Evolutionary conservation across 35 echinoderm and acorn worm species (phyloP).

Genomic region (Acanthaster planci): DNA sequence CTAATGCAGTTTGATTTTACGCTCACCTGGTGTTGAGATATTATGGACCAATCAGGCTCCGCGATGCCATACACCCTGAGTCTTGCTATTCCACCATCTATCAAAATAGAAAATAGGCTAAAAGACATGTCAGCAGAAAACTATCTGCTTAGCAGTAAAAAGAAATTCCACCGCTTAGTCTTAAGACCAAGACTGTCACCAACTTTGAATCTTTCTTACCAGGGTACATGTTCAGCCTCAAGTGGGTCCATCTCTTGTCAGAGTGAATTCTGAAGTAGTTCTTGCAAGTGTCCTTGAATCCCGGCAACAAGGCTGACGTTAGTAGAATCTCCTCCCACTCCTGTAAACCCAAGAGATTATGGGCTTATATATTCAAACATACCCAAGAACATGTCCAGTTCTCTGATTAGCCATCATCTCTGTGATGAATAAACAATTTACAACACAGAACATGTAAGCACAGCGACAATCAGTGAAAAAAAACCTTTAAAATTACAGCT

Average conservation of each 20-base stretch:
- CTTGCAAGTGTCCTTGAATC: constrained; percentile 55
- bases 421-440: too few relatives aligned
- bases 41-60: constrained; percentile 44
- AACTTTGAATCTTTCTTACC: constrained; percentile 23
- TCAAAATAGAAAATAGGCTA: not conserved
- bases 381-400: too few relatives aligned
- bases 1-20: not conserved
- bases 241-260: constrained; percentile 61
- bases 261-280: constrained; percentile 48
- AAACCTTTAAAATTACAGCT: too few relatives aligned
- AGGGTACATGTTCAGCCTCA: constrained; percentile 70
- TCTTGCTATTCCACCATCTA: constrained; percentile 74
- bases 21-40: constrained; percentile 33
- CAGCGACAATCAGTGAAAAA: too few relatives aligned
- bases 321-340: constrained; percentile 58
- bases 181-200: too few relatives aligned
- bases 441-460: too few relatives aligned
- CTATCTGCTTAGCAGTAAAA: too few relatives aligned
- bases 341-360: not conserved
- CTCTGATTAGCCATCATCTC: too few relatives aligned
- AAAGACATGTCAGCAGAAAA: too few relatives aligned
- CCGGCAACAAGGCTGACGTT: constrained; percentile 20
- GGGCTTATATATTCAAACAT: too few relatives aligned
- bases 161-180: too few relatives aligned
- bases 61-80: constrained; percentile 66